Percentiles rank a stretch among this genome's conserved stretches.
Evolutionary conservation across 1,140 invertebrate species (phyloP).

Genomic region (Drosophila sucinea): DNA sequence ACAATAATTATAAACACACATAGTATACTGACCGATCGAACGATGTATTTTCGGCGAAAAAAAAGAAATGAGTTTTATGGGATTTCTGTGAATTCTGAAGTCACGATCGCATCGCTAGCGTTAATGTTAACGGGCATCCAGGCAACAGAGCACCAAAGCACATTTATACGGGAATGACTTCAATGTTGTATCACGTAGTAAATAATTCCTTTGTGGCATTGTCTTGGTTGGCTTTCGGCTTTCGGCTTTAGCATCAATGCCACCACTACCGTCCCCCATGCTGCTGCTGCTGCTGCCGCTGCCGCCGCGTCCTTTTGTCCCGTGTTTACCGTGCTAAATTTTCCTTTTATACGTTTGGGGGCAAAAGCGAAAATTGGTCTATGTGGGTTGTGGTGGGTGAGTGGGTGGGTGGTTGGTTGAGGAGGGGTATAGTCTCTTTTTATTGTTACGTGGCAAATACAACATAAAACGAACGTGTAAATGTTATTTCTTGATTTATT

Average conservation of each 20-base stretch:
- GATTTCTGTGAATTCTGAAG: neutral
- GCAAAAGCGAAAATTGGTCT: slow-evolving; percentile 60
- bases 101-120: slow-evolving; percentile 18
- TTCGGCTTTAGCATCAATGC: slow-evolving; percentile 41
- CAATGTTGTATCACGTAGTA: slow-evolving; percentile 79
- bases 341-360: slow-evolving; percentile 15
- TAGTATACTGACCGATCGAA: too few relatives aligned
- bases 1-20: too few relatives aligned
- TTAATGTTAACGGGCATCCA: slow-evolving; percentile 16
- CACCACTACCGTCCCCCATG: neutral
- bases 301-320: slow-evolving; percentile 30
- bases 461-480: slow-evolving; percentile 81
- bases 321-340: slow-evolving; percentile 35
- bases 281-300: too few relatives aligned
- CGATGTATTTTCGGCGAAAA: too few relatives aligned
- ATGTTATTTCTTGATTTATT: slow-evolving; percentile 82
- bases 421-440: slow-evolving; percentile 37
- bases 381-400: slow-evolving; percentile 25
- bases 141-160: slow-evolving; percentile 61
- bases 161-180: slow-evolving; percentile 78
- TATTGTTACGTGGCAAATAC: slow-evolving; percentile 81
- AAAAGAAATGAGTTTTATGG: too few relatives aligned
- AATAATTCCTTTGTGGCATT: slow-evolving; percentile 81
- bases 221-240: slow-evolving; percentile 75
- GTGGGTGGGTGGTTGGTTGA: neutral